Percentiles rank a stretch among this genome's conserved stretches.
Conservation (phyloP, 37 sponge, comb jelly and placozoan genomes). For the Spongilla lacustris region DNA sequence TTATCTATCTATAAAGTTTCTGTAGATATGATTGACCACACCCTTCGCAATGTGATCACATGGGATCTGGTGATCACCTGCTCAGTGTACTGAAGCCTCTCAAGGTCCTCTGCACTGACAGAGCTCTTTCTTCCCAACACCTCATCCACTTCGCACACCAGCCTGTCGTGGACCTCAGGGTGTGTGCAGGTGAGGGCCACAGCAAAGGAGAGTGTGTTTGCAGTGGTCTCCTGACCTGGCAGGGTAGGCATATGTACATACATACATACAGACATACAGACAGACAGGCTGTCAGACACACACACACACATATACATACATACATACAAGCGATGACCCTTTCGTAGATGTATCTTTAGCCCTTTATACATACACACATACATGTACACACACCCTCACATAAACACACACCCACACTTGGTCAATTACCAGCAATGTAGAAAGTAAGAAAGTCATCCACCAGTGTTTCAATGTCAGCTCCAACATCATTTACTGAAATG, state of each 20-base stretch:
- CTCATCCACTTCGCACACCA: not conserved
- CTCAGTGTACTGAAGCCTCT: not conserved
- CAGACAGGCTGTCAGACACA: no score
- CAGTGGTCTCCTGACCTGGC: conserved; percentile 2
- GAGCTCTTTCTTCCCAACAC: not conserved
- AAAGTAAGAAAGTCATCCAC: conserved; percentile 28
- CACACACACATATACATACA: no score
- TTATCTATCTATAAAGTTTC: no score
- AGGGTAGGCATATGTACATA: no score
- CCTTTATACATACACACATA: no score
- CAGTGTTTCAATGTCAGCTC: conserved; percentile 12
- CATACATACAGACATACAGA: no score
- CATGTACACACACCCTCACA: no score
- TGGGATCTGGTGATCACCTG: not conserved
- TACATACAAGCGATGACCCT: no score
- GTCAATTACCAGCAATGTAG: conserved; percentile 26
- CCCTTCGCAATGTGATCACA: no score
- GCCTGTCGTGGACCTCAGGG: not conserved
- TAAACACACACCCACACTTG: not conserved
- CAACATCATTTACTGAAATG: not conserved
- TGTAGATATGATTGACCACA: no score
- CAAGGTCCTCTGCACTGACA: not conserved
- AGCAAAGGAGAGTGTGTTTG: not conserved
- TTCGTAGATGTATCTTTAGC: no score
- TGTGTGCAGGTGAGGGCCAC: not conserved